phyloP scores from a whole-genome alignment of 2,797 vertebrate genomes.

The Labroides dimidiatus region DNA sequence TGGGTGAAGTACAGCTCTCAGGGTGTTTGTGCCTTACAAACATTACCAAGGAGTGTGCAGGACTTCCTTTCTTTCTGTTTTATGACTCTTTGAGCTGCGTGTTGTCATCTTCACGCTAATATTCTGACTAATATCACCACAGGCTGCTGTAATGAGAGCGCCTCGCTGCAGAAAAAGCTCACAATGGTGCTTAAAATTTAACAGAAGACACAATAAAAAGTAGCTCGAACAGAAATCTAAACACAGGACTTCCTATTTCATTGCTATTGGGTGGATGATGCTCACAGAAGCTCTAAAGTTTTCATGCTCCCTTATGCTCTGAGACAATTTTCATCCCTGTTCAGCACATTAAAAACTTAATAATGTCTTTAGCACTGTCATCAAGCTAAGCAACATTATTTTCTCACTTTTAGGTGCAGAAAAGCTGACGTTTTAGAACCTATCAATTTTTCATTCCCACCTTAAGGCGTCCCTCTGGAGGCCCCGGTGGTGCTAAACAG shows the following conservation, averaged over 20 bases:
- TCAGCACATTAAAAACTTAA: no score
- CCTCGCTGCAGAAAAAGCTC: background rate
- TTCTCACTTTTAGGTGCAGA: no score
- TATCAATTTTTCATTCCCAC: no score
- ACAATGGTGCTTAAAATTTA: background rate
- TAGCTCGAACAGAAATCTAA: no score
- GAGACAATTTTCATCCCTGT: background rate
- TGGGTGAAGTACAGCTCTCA: background rate
- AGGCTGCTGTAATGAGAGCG: background rate
- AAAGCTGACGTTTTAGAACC: no score
- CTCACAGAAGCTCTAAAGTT: background rate
- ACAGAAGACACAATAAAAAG: no score
- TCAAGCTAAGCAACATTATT: no score
- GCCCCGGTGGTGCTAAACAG: no score
- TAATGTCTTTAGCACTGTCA: no score
- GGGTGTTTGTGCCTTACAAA: slow-evolving; percentile 4
- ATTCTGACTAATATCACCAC: background rate
- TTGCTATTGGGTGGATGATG: no score
- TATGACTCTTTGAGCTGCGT: background rate
- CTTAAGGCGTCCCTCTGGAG: no score
- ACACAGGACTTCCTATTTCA: no score
- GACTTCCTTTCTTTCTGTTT: background rate
- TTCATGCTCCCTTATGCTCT: background rate
- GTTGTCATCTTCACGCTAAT: slow-evolving; percentile 11
- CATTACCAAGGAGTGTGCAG: background rate